Conservation (phyloP, 2,797 vertebrate species). For the Gymnoscopelus braueri region DNA sequence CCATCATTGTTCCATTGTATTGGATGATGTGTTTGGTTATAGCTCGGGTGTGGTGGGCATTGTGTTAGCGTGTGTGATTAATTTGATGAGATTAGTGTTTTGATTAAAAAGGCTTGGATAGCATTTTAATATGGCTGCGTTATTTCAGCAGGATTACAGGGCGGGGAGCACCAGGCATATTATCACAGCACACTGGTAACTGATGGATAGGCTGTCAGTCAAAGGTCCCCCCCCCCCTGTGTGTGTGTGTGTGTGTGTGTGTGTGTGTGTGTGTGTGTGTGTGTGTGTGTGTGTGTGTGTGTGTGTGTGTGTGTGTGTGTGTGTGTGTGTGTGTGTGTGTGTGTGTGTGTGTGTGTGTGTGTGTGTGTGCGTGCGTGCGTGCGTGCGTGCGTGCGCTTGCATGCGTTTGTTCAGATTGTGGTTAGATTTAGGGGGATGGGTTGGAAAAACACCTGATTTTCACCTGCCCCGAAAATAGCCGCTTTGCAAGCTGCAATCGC, state of each 20-base stretch:
- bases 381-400: not conserved
- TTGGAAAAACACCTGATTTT: too few relatives aligned
- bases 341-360: not conserved
- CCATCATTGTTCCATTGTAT: conserved; percentile 38
- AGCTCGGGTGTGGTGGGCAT: conserved; percentile 38
- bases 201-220: conserved; percentile 60
- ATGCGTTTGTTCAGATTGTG: too few relatives aligned
- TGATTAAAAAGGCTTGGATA: conserved; percentile 73
- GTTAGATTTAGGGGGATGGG: too few relatives aligned
- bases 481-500: too few relatives aligned
- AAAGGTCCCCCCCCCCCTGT: not conserved
- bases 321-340: not conserved
- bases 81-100: conserved; percentile 70
- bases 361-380: conserved; percentile 18
- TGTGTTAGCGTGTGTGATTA: conserved; percentile 60
- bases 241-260: conserved; percentile 12
- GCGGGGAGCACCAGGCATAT: conserved; percentile 61
- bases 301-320: conserved; percentile 2
- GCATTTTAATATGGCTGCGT: conserved; percentile 67
- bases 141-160: conserved; percentile 69
- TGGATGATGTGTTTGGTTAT: conserved; percentile 42
- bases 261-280: conserved; percentile 4
- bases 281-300: conserved; percentile 3
- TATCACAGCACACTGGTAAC: conserved; percentile 44
- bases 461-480: too few relatives aligned